A percentile compares a stretch with the other conserved stretches of the same genome.
phyloP scores from a whole-genome alignment of 64 coral and sea anemone genomes.

The Montipora sp. region DNA sequence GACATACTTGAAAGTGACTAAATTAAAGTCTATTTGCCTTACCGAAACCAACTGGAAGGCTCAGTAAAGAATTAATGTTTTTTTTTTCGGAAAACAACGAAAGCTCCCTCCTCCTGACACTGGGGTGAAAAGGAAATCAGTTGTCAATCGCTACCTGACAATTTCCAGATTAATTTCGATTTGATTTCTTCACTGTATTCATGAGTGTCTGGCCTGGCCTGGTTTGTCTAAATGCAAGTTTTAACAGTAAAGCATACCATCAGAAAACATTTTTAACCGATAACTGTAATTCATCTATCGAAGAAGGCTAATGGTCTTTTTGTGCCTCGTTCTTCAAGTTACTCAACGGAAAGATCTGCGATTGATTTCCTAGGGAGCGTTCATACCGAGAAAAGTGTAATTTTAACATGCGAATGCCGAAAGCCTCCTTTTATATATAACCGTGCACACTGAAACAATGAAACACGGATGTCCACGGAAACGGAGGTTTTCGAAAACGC shows the following conservation, averaged over 20 bases:
- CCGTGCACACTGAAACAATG: too few species aligned
- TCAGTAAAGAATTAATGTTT: not conserved
- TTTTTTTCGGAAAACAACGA: too few species aligned
- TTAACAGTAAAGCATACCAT: not conserved
- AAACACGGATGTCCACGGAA: too few species aligned
- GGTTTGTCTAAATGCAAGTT: constrained; percentile 2
- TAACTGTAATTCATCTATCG: not conserved
- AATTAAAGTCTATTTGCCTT: too few species aligned
- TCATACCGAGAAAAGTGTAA: too few species aligned
- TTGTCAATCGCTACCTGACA: not conserved
- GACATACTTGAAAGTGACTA: too few species aligned
- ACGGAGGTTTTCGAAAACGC: too few species aligned
- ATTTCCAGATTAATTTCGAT: not conserved
- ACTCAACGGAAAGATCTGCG: not conserved
- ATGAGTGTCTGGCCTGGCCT: not conserved
- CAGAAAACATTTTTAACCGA: not conserved
- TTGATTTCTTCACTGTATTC: too few species aligned
- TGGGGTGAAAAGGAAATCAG: not conserved
- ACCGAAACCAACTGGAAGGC: not conserved
- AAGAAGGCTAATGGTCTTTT: not conserved
- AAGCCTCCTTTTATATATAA: too few species aligned
- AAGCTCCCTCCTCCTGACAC: not conserved
- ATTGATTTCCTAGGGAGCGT: not conserved
- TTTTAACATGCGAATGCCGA: too few species aligned
- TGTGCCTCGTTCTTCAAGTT: too few species aligned